Percentiles rank a stretch among this genome's conserved stretches.
Conservation (phyloP, 2,113 vertebrate genomes). For the Benitochromis conjunctus region DNA sequence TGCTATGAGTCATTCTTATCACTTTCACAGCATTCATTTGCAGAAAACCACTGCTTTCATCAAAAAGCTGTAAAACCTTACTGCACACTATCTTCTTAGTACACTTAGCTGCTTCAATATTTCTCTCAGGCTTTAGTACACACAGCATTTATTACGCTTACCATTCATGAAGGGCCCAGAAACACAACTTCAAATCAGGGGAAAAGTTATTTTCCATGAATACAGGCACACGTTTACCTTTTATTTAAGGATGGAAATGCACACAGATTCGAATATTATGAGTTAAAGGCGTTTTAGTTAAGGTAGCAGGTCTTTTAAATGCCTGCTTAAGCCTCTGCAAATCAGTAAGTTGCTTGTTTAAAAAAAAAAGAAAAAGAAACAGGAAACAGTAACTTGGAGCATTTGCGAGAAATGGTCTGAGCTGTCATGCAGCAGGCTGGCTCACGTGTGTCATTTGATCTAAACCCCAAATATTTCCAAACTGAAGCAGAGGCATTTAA, state of each 20-base stretch:
- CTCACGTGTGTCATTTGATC: neutral
- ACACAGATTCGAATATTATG: neutral
- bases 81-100: neutral
- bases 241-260: neutral
- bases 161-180: neutral
- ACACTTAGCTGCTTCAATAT: neutral
- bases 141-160: neutral
- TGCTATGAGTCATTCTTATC: neutral
- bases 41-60: neutral
- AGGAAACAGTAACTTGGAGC: neutral
- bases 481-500: neutral
- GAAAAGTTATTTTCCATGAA: neutral
- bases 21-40: neutral
- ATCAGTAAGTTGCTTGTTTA: neutral
- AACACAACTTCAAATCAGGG: neutral
- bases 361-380: neutral
- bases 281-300: neutral
- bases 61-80: neutral
- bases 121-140: neutral
- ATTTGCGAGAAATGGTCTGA: neutral
- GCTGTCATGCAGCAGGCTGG: neutral
- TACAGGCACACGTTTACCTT: neutral
- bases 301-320: neutral
- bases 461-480: neutral
- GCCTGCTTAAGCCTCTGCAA: neutral